Base-by-base conservation (phyloP, 2,888 invertebrate species). In the Mamestra brassicae region DNA sequence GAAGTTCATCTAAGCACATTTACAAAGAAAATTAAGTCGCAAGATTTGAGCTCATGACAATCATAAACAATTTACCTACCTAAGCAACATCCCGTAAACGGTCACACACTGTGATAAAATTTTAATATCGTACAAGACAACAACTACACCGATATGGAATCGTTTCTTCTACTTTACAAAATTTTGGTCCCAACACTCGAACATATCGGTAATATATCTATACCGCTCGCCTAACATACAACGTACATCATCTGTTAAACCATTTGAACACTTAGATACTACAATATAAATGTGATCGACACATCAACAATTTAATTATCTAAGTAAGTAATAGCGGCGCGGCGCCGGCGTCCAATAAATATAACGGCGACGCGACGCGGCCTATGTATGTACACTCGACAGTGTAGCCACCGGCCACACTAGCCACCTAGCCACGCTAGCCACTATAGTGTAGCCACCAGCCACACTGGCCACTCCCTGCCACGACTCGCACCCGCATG, bases 101-200 rank as follows among this genome's bases (percentile, higher is more conserved):
- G 91, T 91, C 94, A 93, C 94, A 93, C 92, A 89, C 89, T 93
- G 94, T 93, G 93, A 94, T 95, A 94, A 94, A 95, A 91, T 93
- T 93, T 76, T 91, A 90, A 93, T 89, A 93, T 92, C 90, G 90
- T 90, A 93, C 91, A 92, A 88, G 90, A 90, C 93, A 94, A 94
- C 92, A 93, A 91, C 78, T 89, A 89, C 89, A 90, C 87, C 90
- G 90, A 92, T 90, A 90, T 89, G 89, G 86, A 88, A 76, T 83
- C 85, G 74, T 74, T 91, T 90, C 85, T 86, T 89, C 91, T 90
- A 90, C 91, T 91, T 91, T 89, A 89, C 88, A 88, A 90, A 94
- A 94, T 93, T 94, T 96, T 96, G 96, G 96, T 96, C 96, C 96
- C 96, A 90, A 84, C 85, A 88, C 84, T 86, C 87, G 88, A 87